Percentiles rank a stretch among this genome's conserved stretches.
Evolutionary conservation across 2,113 vertebrate species (phyloP).

Genomic region (Tenebrosternarchus preto): DNA sequence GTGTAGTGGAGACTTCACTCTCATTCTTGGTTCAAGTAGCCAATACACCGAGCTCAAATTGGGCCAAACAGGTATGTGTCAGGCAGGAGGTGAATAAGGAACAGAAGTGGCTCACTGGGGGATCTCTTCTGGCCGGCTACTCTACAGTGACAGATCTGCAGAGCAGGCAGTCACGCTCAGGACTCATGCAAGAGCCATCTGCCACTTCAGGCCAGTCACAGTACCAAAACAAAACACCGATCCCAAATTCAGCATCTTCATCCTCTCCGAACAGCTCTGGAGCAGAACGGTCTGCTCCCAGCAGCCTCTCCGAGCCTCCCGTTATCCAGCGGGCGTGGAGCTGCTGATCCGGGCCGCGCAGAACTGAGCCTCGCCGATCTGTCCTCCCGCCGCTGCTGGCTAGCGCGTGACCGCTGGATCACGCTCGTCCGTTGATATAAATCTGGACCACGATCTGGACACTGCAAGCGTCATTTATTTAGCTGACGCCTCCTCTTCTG

Average conservation of each 20-base stretch:
- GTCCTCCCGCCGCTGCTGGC: no score
- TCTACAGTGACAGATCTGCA: conserved; percentile 41
- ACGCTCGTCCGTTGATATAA: no score
- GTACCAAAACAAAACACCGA: conserved; percentile 19
- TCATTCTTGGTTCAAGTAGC: background rate
- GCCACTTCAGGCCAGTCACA: conserved; percentile 27
- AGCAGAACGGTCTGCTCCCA: no score
- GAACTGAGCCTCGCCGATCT: no score
- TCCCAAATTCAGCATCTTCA: conserved; percentile 1
- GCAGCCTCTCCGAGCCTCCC: no score
- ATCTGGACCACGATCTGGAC: no score
- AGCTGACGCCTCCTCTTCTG: no score
- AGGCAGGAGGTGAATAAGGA: conserved; percentile 9
- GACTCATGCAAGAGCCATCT: conserved; percentile 45
- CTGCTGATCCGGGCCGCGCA: no score
- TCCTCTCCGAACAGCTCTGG: no score
- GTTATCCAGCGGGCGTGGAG: no score
- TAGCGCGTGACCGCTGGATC: no score
- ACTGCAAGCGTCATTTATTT: no score
- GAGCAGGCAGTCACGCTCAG: conserved; percentile 27
- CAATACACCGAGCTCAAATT: background rate
- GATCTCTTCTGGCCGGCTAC: conserved; percentile 17
- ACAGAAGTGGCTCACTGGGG: background rate
- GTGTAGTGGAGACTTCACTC: background rate
- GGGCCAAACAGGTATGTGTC: background rate